Evolutionary conservation across 2,113 vertebrate genomes (phyloP), one percentile per base, ranked within the genome.

Genomic region (Ophiodon elongatus): DNA sequence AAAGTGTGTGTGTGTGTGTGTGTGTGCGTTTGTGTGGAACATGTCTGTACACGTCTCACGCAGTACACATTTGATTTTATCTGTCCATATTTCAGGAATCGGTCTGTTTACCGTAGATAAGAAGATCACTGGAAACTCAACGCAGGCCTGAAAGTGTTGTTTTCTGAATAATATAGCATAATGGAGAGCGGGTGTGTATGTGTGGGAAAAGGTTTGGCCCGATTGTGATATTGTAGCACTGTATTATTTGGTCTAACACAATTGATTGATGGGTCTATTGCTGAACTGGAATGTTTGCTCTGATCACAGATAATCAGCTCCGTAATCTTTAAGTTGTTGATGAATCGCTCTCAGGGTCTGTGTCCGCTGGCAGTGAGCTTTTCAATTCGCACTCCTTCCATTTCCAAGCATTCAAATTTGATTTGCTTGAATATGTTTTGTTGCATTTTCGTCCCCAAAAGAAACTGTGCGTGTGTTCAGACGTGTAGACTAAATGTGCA

Each of bases 91-190:
- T 21, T 25, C 4, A 50, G 21, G 29, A 19, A 29, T 59, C 47
- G n/a, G 11, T 71, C n/a, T 37, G 45, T 43, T 84, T 57, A 69
- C 15, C 57, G 23, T 5, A n/a, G 66, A 73, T 82, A 19, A 64
- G 29, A 57, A 21, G 31, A 50, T 41, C 25, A 25, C 17, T 13
- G 19, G 37, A 64, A 31, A 27, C 59, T 35, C 72, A 59, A 43
- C 70, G 35, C 50, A 60, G 23, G 27, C 54, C 41, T 64, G 5
- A 31, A 17, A 39, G 23, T 21, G 27, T 21, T 47, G 52, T 15
- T 69, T 79, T 27, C 25, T 57, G 23, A 71, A 69, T 47, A 37
- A 19, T 2, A 3, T 0, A 31, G 19, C n/a, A 41, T 27, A 39
- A 56, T 33, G 10, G 17, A 33, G 13, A 47, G 23, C 0, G n/a